Evolutionary conservation across 1,140 invertebrate species (phyloP).

Genomic region (Aphidius ervi): DNA sequence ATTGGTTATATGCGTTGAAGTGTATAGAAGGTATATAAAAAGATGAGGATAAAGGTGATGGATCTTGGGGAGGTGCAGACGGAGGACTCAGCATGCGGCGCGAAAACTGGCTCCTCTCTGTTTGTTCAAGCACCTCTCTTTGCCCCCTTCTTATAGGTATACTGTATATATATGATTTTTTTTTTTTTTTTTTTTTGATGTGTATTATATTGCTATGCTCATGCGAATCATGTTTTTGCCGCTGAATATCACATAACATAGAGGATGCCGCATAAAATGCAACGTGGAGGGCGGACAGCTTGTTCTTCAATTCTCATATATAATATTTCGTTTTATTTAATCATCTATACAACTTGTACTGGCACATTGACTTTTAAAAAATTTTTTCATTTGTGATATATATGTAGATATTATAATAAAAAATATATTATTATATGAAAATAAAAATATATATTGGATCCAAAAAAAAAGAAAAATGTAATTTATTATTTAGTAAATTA

Average conservation of each 20-base stretch:
- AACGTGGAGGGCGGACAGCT: conserved; percentile 30
- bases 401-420: not conserved
- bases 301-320: conserved; percentile 12
- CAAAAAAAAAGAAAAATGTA: not conserved
- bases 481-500: conserved; percentile 18
- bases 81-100: conserved; percentile 29
- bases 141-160: not conserved
- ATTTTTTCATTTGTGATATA: not conserved
- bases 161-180: conserved; percentile 16
- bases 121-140: conserved; percentile 32
- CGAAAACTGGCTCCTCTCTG: conserved; percentile 37
- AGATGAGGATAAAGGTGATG: conserved; percentile 10
- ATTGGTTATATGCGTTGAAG: not conserved
- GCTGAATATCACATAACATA: too few species aligned
- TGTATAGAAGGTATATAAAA: conserved; percentile 2
- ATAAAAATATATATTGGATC: not conserved
- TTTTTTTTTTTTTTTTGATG: too few species aligned
- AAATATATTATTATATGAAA: not conserved
- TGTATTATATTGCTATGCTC: too few species aligned
- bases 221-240: too few species aligned
- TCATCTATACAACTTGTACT: not conserved
- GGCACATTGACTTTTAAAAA: not conserved
- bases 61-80: conserved; percentile 33
- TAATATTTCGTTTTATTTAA: conserved; percentile 4
- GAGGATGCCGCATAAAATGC: too few species aligned